Evolutionary conservation across 2,797 vertebrate genomes (phyloP).

Genomic region (Micrastur ruficollis): DNA sequence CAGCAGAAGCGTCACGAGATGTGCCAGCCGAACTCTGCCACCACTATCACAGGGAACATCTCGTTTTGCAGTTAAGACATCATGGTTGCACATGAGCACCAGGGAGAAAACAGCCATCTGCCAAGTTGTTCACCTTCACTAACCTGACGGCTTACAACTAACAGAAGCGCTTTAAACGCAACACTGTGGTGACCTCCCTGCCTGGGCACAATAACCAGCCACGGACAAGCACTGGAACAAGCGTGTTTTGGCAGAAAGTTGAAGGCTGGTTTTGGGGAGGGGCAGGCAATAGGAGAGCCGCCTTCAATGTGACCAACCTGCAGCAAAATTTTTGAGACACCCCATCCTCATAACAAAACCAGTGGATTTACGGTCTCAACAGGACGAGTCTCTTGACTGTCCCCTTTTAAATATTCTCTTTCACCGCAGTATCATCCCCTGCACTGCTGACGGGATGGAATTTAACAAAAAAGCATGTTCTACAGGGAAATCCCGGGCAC

Average conservation of each 20-base stretch:
- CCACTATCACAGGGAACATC: slow-evolving; percentile 18
- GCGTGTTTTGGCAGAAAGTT: background rate
- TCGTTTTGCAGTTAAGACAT: background rate
- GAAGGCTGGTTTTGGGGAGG: background rate
- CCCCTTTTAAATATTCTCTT: background rate
- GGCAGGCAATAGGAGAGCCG: background rate
- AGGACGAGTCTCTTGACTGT: background rate
- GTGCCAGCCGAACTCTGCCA: background rate
- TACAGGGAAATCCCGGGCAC: background rate
- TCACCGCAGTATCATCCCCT: background rate
- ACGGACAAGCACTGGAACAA: background rate
- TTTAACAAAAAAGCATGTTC: background rate
- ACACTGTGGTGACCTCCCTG: background rate
- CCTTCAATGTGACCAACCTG: fast-evolving
- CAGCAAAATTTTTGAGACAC: background rate
- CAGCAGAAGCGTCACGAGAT: background rate
- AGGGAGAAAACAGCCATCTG: background rate
- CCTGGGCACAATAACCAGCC: background rate
- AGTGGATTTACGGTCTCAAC: background rate
- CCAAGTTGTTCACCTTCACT: background rate
- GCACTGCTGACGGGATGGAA: background rate
- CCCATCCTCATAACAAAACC: fast-evolving
- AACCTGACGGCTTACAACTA: background rate
- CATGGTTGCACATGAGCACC: background rate
- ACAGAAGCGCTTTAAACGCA: background rate